These are phyloP conservation scores for Clarias batrachus DNA, from an alignment of 2,113 vertebrate species.

Conservation along the genomic window DNA sequence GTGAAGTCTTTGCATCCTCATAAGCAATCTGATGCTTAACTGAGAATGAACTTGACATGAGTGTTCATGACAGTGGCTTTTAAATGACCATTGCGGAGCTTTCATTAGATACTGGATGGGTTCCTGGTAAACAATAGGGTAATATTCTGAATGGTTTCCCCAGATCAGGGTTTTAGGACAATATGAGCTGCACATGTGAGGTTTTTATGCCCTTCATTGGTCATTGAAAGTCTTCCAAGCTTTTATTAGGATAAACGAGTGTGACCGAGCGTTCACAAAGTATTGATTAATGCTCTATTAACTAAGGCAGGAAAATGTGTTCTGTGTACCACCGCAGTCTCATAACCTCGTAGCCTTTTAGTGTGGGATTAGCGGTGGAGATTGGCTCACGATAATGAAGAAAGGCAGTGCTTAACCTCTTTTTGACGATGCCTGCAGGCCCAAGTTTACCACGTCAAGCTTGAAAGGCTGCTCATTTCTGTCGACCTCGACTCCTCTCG, in stretches of 20 bases:
- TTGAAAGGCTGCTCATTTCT: not conserved
- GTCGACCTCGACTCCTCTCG: not conserved
- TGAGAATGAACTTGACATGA: constrained; percentile 5
- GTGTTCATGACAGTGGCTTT: not conserved
- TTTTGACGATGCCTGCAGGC: constrained; percentile 44
- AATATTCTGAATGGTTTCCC: not conserved
- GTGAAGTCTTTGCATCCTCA: constrained; percentile 3
- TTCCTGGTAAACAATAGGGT: not conserved
- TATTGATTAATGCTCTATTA: constrained; percentile 72
- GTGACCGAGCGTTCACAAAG: constrained; percentile 61
- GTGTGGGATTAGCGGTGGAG: constrained; percentile 63
- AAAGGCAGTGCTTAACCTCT: constrained; percentile 53
- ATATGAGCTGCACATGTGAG: not conserved
- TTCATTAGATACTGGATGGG: not conserved
- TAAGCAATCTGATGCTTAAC: not conserved
- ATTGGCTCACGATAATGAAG: constrained; percentile 62
- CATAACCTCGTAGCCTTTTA: constrained; percentile 45
- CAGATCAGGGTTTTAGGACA: not conserved
- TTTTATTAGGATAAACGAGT: constrained; percentile 72
- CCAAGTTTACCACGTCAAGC: constrained; percentile 47
- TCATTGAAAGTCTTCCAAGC: constrained; percentile 51
- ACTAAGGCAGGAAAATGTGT: constrained; percentile 55
- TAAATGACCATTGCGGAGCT: not conserved
- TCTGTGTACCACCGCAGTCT: constrained; percentile 52
- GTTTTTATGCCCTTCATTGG: constrained; percentile 60